Evolutionary conservation across 2,888 invertebrate species (phyloP).

Genomic region (Isoperla grammatica): DNA sequence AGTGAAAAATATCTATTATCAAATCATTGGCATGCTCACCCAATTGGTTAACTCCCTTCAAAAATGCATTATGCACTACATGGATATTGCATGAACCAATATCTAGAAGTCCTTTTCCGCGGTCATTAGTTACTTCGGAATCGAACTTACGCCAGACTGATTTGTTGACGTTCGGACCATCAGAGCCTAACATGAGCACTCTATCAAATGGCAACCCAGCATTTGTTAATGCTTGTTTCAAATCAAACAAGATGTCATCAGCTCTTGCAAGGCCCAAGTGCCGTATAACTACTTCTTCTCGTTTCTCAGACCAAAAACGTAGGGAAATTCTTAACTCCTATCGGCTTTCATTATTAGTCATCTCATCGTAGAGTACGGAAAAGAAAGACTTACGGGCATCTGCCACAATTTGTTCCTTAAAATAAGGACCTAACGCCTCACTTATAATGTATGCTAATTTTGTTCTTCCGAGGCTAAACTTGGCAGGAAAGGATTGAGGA

Average conservation of each 20-base stretch:
- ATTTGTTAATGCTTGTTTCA: constrained; percentile 20
- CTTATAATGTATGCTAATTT: too few relatives aligned
- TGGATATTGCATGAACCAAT: constrained; percentile 28
- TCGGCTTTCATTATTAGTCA: constrained; percentile 9
- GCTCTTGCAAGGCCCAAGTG: constrained; percentile 25
- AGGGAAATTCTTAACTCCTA: constrained; percentile 19
- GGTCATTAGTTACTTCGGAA: constrained; percentile 15
- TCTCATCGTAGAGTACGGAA: too few relatives aligned
- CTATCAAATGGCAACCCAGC: constrained; percentile 14
- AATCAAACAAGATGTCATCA: constrained; percentile 14
- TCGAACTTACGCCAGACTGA: constrained; percentile 16
- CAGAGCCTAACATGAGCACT: constrained; percentile 23
- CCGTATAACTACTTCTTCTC: constrained; percentile 11
- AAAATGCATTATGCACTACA: constrained; percentile 24
- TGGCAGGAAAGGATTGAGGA: too few relatives aligned
- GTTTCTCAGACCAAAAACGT: constrained; percentile 19
- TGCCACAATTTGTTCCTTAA: constrained; percentile 8
- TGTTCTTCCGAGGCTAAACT: too few relatives aligned
- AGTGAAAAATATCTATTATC: constrained; percentile 23
- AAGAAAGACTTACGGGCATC: not conserved
- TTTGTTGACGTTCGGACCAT: constrained; percentile 24
- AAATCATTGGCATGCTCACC: constrained; percentile 24
- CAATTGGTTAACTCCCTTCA: constrained; percentile 21
- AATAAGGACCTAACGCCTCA: too few relatives aligned
- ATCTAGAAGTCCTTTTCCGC: constrained; percentile 23